phyloP scores from a whole-genome alignment of 1,140 invertebrate genomes.

The Kradibia gibbosae region DNA sequence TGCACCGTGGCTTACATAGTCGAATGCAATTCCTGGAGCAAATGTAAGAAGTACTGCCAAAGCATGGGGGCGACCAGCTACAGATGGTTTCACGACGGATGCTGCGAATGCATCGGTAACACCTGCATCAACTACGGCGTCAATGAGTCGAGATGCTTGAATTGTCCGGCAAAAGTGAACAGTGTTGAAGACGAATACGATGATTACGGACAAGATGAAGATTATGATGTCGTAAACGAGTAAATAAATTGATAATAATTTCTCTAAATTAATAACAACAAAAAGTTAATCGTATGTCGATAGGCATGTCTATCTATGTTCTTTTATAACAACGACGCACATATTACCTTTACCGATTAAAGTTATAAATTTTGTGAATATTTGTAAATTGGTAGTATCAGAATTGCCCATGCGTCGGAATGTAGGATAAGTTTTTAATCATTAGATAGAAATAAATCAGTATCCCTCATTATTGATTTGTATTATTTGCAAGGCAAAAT shows the following conservation, averaged over 20 bases:
- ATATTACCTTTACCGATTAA: too few relatives aligned
- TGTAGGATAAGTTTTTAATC: too few relatives aligned
- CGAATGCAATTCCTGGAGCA: constrained; percentile 88
- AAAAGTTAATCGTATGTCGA: too few relatives aligned
- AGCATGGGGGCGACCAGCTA: constrained; percentile 81
- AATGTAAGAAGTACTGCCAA: constrained; percentile 85
- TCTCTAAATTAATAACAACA: not conserved
- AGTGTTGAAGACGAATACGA: constrained; percentile 53
- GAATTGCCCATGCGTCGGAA: too few relatives aligned
- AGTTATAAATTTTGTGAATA: too few relatives aligned
- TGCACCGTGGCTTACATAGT: constrained; percentile 92
- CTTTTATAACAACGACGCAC: too few relatives aligned
- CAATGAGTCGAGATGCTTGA: constrained; percentile 80
- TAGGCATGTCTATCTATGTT: too few relatives aligned
- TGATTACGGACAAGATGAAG: constrained; percentile 59
- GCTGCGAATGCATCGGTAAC: constrained; percentile 91
- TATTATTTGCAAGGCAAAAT: too few relatives aligned
- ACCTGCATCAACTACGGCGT: constrained; percentile 92
- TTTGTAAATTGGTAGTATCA: too few relatives aligned
- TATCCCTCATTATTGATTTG: too few relatives aligned
- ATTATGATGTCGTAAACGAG: constrained; percentile 20
- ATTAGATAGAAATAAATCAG: too few relatives aligned
- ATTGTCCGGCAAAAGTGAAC: constrained; percentile 53
- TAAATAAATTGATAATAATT: not conserved
- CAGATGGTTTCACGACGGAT: constrained; percentile 94